A percentile compares a stretch with the other conserved stretches of the same genome.
Conservation (phyloP, 2,797 vertebrate species). For the Sebastes diaconus region DNA sequence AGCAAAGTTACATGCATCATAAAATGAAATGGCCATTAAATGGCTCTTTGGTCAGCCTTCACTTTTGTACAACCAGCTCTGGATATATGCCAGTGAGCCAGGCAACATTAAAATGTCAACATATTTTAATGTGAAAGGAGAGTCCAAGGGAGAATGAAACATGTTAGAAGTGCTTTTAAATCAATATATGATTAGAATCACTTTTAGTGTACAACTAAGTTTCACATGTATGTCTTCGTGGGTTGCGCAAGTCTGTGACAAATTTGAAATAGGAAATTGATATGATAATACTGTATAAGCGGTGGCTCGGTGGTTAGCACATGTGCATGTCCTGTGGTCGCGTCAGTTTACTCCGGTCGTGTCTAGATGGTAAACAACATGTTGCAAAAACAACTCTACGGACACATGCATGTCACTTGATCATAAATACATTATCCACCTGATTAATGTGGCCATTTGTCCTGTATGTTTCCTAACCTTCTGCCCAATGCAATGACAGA, state of each 20-base stretch:
- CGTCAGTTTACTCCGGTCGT: not conserved
- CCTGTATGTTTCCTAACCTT: not conserved
- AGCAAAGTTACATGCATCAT: not conserved
- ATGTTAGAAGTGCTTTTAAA: not conserved
- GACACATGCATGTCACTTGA: not conserved
- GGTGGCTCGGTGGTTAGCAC: not conserved
- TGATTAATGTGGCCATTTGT: not conserved
- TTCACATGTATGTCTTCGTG: not conserved
- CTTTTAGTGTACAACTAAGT: not conserved
- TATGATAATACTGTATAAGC: not conserved
- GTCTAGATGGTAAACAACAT: not conserved
- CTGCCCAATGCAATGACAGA: not conserved
- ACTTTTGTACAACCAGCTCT: not conserved
- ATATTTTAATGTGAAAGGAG: not conserved
- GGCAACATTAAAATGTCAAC: not conserved
- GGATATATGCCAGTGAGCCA: not conserved
- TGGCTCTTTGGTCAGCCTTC: not conserved
- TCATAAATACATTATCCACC: not conserved
- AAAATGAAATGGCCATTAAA: not conserved
- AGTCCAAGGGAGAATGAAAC: not conserved
- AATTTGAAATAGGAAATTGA: not conserved
- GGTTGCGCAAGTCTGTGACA: not conserved
- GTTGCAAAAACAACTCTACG: not conserved
- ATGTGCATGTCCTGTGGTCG: not conserved
- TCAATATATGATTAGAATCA: not conserved